Evolutionary conservation across 2,113 vertebrate genomes (phyloP), one percentile per base, ranked within the genome.

Genomic region (Lophochroa leadbeateri): DNA sequence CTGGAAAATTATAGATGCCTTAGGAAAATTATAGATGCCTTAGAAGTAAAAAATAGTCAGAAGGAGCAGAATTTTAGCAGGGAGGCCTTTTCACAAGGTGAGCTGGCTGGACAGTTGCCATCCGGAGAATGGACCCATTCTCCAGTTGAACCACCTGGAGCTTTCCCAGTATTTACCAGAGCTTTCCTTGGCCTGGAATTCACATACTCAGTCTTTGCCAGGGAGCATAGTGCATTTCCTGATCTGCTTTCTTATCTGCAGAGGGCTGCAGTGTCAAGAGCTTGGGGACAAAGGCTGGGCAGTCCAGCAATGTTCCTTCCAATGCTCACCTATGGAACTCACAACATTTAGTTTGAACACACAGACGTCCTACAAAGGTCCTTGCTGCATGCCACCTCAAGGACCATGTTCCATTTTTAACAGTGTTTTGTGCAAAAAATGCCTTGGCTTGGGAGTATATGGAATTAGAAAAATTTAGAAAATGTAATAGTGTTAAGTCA

Each of bases 151-250:
- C 16, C n/a, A 15, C 14, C 13, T 24, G 43, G 43, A 72, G 35
- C 35, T 64, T 89, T 60, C 46, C 43, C 68, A 76, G 5, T 39
- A 61, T 47, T 25, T 71, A 8, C 29, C 39, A 72, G 31, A 77
- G 53, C 58, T 37, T 37, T 74, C 44, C 68, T 50, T n/a, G 13
- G 23, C 25, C 39, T 14, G 5, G 3, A 18, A 60, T 21, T 35
- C 19, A 4, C 3, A 8, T 0, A 17, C 33, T 63, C 46, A 31
- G 41, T 4, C 23, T 52, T 67, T 47, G 55, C 17, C 46, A 67
- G 46, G 55, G 37, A 57, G 28, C 17, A 6, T 0, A 2, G 28
- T 7, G 19, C 0, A 0, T 39, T 39, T 49, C 44, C 44, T 21
- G 2, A 67, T 8, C 39, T 50, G 8, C 53, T 41, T 25, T 2